Percentiles rank a stretch among this genome's conserved stretches.
Evolutionary conservation across 2,888 invertebrate species (phyloP).

Genomic region (Phania funesta): DNA sequence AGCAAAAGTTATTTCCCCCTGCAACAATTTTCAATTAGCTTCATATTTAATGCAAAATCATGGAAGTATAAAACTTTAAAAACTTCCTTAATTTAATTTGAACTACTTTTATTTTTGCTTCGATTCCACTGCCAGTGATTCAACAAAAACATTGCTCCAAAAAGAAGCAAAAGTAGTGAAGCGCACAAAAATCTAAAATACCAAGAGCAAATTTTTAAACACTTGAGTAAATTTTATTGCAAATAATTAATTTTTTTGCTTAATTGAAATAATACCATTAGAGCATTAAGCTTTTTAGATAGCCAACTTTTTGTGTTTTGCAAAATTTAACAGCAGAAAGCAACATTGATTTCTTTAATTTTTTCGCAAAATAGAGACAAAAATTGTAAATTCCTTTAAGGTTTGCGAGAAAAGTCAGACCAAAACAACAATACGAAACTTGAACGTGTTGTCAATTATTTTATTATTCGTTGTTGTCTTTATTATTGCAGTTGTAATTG

Average conservation of each 20-base stretch:
- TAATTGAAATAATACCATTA: conserved; percentile 1
- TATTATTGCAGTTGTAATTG: no score
- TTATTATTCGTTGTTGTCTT: neutral
- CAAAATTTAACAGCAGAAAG: neutral
- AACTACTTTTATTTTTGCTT: conserved; percentile 39
- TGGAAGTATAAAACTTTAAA: conserved; percentile 45
- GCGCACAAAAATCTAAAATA: conserved; percentile 42
- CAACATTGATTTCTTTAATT: conserved; percentile 36
- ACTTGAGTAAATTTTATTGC: conserved; percentile 66
- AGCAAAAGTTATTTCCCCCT: no score
- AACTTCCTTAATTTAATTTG: conserved; percentile 58
- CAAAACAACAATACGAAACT: conserved; percentile 2
- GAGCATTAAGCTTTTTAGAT: conserved; percentile 19
- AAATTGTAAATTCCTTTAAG: conserved; percentile 14
- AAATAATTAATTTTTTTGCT: conserved; percentile 9
- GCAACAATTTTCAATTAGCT: neutral
- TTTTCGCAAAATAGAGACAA: neutral
- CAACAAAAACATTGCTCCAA: neutral
- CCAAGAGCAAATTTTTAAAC: conserved; percentile 65
- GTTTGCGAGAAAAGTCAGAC: conserved; percentile 12
- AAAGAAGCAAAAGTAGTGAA: conserved; percentile 36
- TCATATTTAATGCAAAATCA: conserved; percentile 24
- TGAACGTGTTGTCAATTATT: conserved; percentile 31
- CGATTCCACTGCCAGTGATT: conserved; percentile 18
- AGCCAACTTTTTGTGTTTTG: neutral